A percentile compares a stretch with the other conserved stretches of the same genome.
Conservation (phyloP, 2,888 invertebrate species). For the Orthonychiurus folsomi region DNA sequence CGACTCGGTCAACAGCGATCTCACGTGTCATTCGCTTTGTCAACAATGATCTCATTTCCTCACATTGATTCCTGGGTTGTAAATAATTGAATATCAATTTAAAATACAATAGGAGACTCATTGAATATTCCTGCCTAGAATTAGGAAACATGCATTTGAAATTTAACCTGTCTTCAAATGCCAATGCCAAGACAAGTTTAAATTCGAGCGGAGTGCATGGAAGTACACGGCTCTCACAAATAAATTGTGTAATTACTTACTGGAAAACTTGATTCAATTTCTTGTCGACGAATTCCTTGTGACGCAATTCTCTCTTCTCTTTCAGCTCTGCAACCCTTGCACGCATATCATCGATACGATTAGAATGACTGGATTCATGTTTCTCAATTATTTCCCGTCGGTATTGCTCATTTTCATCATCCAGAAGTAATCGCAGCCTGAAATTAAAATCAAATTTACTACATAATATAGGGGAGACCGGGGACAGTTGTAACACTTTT, state of each 20-base stretch:
- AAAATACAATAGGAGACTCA: not conserved
- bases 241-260: constrained; percentile 17
- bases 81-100: constrained; percentile 1
- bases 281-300: constrained; percentile 30
- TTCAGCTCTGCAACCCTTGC: constrained; percentile 25
- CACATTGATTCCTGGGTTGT: constrained; percentile 31
- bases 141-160: no score
- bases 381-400: constrained; percentile 23
- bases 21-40: constrained; percentile 30
- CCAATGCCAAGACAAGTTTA: no score
- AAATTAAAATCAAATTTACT: not conserved
- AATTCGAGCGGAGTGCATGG: no score
- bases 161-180: no score
- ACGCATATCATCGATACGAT: constrained; percentile 32
- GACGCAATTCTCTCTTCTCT: constrained; percentile 26
- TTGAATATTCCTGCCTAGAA: no score
- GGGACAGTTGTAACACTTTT: no score
- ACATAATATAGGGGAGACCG: no score
- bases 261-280: constrained; percentile 32
- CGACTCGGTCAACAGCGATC: constrained; percentile 34
- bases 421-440: constrained; percentile 30
- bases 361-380: constrained; percentile 25
- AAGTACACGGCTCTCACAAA: no score
- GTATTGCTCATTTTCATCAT: constrained; percentile 28
- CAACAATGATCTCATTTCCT: constrained; percentile 32